Conservation (phyloP, 2,888 invertebrate species). For the Dolichomitus sp. region DNA sequence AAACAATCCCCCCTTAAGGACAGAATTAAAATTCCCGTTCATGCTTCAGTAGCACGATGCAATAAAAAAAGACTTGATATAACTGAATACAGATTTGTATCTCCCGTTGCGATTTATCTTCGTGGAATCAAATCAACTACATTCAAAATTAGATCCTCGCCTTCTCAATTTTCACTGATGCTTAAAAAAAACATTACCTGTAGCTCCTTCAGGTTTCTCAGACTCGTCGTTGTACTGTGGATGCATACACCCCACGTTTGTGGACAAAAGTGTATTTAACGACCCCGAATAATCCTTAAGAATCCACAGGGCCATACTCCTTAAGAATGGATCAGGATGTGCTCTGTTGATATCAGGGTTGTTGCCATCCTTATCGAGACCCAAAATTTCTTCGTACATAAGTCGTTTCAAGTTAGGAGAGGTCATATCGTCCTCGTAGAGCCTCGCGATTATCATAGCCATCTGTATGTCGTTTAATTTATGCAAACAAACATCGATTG, state of each 20-base stretch:
- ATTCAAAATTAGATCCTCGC: not conserved
- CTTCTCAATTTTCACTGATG: not conserved
- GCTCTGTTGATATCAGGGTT: slow-evolving; percentile 91
- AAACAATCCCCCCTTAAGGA: no score
- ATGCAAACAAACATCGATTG: slow-evolving; percentile 96
- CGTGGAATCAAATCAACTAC: no score
- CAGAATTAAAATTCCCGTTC: no score
- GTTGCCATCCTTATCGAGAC: slow-evolving; percentile 88
- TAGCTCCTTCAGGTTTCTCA: slow-evolving; percentile 86
- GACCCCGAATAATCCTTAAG: slow-evolving; percentile 96
- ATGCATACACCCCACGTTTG: slow-evolving; percentile 93
- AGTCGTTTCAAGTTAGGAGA: slow-evolving; percentile 92
- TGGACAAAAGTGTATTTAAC: slow-evolving; percentile 93
- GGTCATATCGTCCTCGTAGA: slow-evolving; percentile 94
- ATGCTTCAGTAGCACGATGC: no score
- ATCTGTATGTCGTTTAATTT: slow-evolving; percentile 98
- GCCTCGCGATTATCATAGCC: slow-evolving; percentile 96
- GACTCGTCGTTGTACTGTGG: slow-evolving; percentile 89
- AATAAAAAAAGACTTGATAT: no score
- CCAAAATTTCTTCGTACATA: slow-evolving; percentile 93
- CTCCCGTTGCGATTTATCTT: no score
- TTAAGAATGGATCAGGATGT: slow-evolving; percentile 98
- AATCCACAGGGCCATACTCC: slow-evolving; percentile 99
- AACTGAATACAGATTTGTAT: no score
- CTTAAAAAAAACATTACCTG: slow-evolving; percentile 78